phyloP scores from a whole-genome alignment of 2,888 invertebrate species.

The Pilophorus perplexus region DNA sequence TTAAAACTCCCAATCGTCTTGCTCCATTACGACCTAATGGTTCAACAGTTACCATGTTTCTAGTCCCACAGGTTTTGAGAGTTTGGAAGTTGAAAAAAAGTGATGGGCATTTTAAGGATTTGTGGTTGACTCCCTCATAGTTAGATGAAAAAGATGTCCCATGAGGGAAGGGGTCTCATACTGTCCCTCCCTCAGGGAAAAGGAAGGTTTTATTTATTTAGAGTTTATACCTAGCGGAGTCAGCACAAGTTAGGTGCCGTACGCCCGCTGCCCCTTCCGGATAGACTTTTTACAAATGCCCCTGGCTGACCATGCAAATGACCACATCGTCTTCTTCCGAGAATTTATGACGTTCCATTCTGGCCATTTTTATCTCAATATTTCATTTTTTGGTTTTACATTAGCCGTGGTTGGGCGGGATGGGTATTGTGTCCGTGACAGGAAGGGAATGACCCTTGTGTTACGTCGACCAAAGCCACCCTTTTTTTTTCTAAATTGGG shows the following conservation, averaged over 20 bases:
- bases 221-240: slow-evolving; percentile 38
- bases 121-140: too few relatives aligned
- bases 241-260: slow-evolving; percentile 29
- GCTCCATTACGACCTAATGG: too few relatives aligned
- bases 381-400: slow-evolving; percentile 48
- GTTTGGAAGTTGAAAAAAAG: too few relatives aligned
- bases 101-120: too few relatives aligned
- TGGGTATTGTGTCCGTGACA: slow-evolving; percentile 46
- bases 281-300: slow-evolving; percentile 30
- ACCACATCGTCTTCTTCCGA: slow-evolving; percentile 46
- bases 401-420: slow-evolving; percentile 37
- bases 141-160: not conserved
- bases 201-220: slow-evolving; percentile 35
- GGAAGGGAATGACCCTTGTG: slow-evolving; percentile 47
- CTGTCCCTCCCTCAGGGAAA: not conserved
- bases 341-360: slow-evolving; percentile 48
- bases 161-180: not conserved
- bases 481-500: slow-evolving; percentile 35
- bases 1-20: too few relatives aligned
- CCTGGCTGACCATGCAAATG: slow-evolving; percentile 48
- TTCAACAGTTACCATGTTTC: too few relatives aligned
- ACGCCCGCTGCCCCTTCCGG: slow-evolving; percentile 1
- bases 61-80: too few relatives aligned
- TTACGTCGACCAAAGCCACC: slow-evolving; percentile 37
- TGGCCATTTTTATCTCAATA: slow-evolving; percentile 49